Conservation (phyloP, 2,888 invertebrate genomes). For the Labia minor region DNA sequence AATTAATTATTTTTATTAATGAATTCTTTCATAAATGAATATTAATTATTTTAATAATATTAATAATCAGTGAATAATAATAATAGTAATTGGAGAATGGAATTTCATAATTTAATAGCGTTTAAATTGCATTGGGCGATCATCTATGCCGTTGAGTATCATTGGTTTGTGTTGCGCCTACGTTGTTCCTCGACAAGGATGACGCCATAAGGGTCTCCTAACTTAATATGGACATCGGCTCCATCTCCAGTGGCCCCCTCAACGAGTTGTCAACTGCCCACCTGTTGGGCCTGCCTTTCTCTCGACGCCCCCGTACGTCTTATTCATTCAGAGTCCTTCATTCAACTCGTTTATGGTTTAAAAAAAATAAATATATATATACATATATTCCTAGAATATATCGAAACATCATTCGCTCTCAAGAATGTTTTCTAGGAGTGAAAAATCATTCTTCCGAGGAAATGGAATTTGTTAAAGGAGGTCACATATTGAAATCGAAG, state of each 20-base stretch:
- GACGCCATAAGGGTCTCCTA: constrained; percentile 4
- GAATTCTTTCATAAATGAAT: too few relatives aligned
- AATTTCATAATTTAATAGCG: too few relatives aligned
- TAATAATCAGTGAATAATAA: too few relatives aligned
- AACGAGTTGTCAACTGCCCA: neutral
- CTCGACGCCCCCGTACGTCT: neutral
- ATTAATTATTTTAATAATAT: too few relatives aligned
- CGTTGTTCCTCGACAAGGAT: constrained; percentile 7
- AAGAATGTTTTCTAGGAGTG: neutral
- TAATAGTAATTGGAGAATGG: too few relatives aligned
- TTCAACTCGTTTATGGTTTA: constrained; percentile 3
- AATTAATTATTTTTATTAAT: too few relatives aligned
- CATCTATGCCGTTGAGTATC: too few relatives aligned
- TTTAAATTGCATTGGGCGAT: too few relatives aligned
- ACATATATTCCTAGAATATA: neutral
- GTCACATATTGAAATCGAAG: neutral
- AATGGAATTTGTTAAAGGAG: neutral
- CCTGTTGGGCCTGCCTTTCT: constrained; percentile 13
- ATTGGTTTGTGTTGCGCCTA: neutral
- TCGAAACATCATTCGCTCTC: neutral
- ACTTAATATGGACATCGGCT: constrained; percentile 13
- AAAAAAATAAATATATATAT: too few relatives aligned
- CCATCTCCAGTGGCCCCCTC: neutral
- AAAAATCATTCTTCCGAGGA: neutral
- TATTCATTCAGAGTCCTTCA: neutral